Conservation (phyloP, 2,113 vertebrate genomes). For the Mesoclemmys tuberculata region DNA sequence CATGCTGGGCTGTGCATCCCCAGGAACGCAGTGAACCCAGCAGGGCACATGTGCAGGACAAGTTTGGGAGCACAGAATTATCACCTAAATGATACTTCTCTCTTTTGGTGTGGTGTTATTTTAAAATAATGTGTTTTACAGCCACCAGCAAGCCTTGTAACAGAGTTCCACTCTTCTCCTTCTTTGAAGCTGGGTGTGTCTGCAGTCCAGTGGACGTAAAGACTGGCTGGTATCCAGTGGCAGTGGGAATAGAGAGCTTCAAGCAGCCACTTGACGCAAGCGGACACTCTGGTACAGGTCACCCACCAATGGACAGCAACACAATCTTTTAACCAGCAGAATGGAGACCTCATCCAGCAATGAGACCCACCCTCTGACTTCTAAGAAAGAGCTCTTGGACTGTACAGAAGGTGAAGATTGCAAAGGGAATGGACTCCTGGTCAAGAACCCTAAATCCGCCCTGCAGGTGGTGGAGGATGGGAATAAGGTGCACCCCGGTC, state of each 20-base stretch:
- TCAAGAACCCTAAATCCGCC: conserved; percentile 67
- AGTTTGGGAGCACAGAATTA: background rate
- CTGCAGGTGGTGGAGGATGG: conserved; percentile 54
- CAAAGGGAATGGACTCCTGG: conserved; percentile 82
- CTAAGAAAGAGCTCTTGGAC: conserved; percentile 63
- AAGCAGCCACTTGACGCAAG: background rate
- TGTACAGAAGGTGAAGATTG: conserved; percentile 79
- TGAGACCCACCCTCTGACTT: conserved; percentile 76
- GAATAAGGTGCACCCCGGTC: conserved; percentile 50
- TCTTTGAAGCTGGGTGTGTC: conserved; percentile 51
- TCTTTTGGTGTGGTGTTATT: background rate
- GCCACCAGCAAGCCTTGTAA: background rate
- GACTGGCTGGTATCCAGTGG: conserved; percentile 8
- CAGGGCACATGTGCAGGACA: background rate
- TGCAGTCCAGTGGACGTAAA: background rate
- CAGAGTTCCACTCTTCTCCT: conserved; percentile 10
- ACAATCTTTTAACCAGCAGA: conserved; percentile 27
- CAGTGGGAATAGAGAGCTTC: background rate
- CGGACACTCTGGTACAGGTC: background rate
- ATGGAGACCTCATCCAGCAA: conserved; percentile 89
- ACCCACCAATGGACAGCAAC: conserved; percentile 51
- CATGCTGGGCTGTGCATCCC: background rate
- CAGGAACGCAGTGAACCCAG: conserved; percentile 9
- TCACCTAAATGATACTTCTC: background rate
- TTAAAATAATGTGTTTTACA: background rate